Evolutionary conservation across 2,113 vertebrate genomes (phyloP).

Genomic region (Eptesicus fuscus): DNA sequence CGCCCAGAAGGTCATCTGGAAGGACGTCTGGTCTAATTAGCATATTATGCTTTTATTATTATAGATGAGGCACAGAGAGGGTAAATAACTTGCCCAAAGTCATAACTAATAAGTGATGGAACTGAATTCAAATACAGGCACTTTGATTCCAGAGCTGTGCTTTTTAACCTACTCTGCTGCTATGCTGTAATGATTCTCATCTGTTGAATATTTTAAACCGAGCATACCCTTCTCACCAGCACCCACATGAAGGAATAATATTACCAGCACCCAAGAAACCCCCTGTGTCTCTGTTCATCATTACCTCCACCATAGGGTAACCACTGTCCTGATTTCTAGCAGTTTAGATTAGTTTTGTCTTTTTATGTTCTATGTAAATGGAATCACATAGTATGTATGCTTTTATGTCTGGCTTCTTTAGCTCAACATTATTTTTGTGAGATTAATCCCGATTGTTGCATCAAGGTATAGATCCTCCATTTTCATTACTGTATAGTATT

Average conservation of each 20-base stretch:
- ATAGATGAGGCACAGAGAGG: not conserved
- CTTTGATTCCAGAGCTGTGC: not conserved
- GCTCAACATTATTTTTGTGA: slow-evolving; percentile 27
- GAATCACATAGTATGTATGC: not conserved
- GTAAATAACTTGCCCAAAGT: not conserved
- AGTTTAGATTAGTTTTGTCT: not conserved
- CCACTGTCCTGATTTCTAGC: not conserved
- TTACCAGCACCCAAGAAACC: not conserved
- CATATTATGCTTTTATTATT: too few species aligned
- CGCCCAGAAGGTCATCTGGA: too few species aligned
- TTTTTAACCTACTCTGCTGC: not conserved
- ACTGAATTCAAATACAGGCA: not conserved
- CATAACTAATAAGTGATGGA: not conserved
- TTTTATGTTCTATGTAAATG: slow-evolving; percentile 9
- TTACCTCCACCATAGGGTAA: not conserved
- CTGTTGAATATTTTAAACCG: not conserved
- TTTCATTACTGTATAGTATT: not conserved
- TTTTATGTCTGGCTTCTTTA: slow-evolving; percentile 9
- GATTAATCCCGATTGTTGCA: not conserved
- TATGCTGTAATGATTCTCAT: not conserved
- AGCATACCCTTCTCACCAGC: not conserved
- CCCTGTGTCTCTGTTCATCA: not conserved
- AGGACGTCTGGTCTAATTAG: too few species aligned
- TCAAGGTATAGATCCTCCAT: not conserved
- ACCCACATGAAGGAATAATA: not conserved